Percentiles rank a stretch among this genome's conserved stretches.
These are phyloP conservation scores for Corbicula japonica DNA, from an alignment of 2,888 invertebrate species.

Conservation along the genomic window DNA sequence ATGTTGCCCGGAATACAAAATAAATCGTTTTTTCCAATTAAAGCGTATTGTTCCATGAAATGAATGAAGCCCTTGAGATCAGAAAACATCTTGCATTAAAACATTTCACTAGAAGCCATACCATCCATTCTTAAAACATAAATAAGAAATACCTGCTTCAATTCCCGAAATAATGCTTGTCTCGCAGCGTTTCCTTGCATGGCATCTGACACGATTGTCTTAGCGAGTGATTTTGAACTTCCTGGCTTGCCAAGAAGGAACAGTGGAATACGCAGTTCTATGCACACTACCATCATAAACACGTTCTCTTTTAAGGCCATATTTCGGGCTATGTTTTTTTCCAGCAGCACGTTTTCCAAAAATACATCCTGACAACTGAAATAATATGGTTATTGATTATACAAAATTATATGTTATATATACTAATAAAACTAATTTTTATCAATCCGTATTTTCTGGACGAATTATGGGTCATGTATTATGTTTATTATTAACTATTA, in stretches of 20 bases:
- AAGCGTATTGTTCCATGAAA: too few species aligned
- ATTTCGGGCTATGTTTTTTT: slow-evolving; percentile 27
- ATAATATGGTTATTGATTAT: background rate
- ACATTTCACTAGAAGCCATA: too few species aligned
- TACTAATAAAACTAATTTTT: too few species aligned
- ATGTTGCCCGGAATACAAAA: too few species aligned
- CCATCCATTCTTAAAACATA: background rate
- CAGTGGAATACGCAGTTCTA: slow-evolving; percentile 84
- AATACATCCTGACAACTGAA: slow-evolving; percentile 77
- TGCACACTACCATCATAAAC: slow-evolving; percentile 85
- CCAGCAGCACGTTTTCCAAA: slow-evolving; percentile 13
- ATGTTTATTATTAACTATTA: too few species aligned
- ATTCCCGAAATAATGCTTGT: slow-evolving; percentile 75
- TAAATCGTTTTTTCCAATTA: too few species aligned
- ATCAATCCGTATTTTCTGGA: too few species aligned
- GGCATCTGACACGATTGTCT: too few species aligned
- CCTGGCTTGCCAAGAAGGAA: slow-evolving; percentile 86
- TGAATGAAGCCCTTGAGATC: too few species aligned
- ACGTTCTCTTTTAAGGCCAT: slow-evolving; percentile 84
- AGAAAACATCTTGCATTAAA: too few species aligned
- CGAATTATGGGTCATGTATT: too few species aligned
- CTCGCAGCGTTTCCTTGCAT: slow-evolving; percentile 77
- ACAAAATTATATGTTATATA: too few species aligned
- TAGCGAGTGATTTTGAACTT: slow-evolving; percentile 85
- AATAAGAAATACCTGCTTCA: slow-evolving; percentile 77